Evolutionary conservation across 2,888 invertebrate species (phyloP).

Genomic region (Cephus runcator): DNA sequence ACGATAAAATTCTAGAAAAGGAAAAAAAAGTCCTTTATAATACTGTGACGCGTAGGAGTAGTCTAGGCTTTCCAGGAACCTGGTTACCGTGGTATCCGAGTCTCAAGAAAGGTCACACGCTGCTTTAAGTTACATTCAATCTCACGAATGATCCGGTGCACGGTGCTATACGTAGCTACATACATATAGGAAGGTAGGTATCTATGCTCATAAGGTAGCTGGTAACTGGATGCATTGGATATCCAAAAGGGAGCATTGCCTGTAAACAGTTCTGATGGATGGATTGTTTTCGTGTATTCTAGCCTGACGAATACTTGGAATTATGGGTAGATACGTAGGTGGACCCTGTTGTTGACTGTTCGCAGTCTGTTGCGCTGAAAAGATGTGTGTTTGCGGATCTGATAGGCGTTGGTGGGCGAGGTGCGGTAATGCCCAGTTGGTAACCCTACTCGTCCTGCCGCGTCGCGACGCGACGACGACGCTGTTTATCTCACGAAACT

Average conservation of each 20-base stretch:
- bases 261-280: conserved; percentile 39
- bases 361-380: conserved; percentile 8
- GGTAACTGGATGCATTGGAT: background rate
- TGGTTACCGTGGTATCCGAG: background rate
- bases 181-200: background rate
- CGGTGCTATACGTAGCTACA: background rate
- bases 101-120: background rate
- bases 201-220: background rate
- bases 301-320: conserved; percentile 24
- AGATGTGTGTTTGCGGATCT: background rate
- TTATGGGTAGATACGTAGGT: background rate
- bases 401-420: background rate
- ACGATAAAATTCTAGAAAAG: background rate
- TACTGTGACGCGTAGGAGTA: background rate
- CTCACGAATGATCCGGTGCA: background rate
- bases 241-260: background rate
- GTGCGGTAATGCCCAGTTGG: conserved; percentile 28
- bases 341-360: conserved; percentile 28
- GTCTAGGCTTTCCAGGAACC: background rate
- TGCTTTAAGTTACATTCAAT: background rate
- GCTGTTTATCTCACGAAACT: conserved; percentile 58
- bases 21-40: background rate
- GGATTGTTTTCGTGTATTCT: conserved; percentile 51
- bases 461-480: conserved; percentile 13
- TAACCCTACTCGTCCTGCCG: conserved; percentile 28